A percentile compares a stretch with the other conserved stretches of the same genome.
phyloP scores from a whole-genome alignment of 2,888 invertebrate species.

The Brenthis hecate region DNA sequence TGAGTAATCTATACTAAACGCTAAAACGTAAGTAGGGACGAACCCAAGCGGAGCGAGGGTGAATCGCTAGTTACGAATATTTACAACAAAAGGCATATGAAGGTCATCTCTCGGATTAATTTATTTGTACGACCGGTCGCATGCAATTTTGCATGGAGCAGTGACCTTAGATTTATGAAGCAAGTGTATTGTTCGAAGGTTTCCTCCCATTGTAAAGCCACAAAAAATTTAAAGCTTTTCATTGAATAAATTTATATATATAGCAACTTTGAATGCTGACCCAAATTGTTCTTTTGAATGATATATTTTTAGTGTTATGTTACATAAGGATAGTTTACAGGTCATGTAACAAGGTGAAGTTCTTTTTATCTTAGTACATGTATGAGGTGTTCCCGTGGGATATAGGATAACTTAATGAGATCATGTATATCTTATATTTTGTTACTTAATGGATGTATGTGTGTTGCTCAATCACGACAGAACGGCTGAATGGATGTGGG shows the following conservation, averaged over 20 bases:
- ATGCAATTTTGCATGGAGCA: conserved; percentile 37
- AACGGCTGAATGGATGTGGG: too few relatives aligned
- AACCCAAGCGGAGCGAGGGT: too few relatives aligned
- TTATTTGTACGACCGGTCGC: conserved; percentile 25
- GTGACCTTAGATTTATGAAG: conserved; percentile 29
- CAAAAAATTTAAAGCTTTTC: conserved; percentile 12
- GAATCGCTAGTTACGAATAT: neutral
- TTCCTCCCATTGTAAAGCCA: conserved; percentile 10
- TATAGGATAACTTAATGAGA: too few relatives aligned
- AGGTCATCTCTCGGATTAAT: conserved; percentile 33
- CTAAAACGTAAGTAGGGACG: too few relatives aligned
- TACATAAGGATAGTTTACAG: too few relatives aligned
- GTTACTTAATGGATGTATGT: too few relatives aligned
- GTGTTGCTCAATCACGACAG: too few relatives aligned
- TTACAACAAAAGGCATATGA: conserved; percentile 17
- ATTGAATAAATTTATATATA: conserved; percentile 3
- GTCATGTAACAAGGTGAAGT: too few relatives aligned
- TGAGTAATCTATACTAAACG: too few relatives aligned
- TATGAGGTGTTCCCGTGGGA: too few relatives aligned
- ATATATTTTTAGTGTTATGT: neutral
- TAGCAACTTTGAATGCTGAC: neutral
- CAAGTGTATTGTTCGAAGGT: conserved; percentile 5
- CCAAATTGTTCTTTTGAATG: neutral
- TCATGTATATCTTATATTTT: too few relatives aligned
- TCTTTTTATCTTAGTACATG: too few relatives aligned